Conservation (phyloP, 2,797 vertebrate genomes). For the Tangara arthus region DNA sequence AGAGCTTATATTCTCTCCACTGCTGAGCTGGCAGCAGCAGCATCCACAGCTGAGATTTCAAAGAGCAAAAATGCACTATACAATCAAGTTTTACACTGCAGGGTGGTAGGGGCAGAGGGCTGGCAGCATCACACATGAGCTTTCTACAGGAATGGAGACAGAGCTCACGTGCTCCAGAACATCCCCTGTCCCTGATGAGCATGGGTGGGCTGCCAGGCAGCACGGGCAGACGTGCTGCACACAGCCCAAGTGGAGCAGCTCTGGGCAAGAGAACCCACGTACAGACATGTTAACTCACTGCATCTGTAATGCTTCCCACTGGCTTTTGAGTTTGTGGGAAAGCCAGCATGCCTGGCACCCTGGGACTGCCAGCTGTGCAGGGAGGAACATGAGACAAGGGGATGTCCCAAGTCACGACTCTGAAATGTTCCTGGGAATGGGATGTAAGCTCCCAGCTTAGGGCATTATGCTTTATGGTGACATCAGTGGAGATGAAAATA, state of each 20-base stretch:
- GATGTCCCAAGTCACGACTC: background rate
- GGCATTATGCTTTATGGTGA: background rate
- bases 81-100: background rate
- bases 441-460: background rate
- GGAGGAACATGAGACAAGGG: background rate
- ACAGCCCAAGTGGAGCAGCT: background rate
- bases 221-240: background rate
- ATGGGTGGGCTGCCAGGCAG: background rate
- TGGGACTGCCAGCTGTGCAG: background rate
- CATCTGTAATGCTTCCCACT: background rate
- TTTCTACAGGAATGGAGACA: background rate
- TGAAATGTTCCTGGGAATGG: background rate
- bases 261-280: background rate
- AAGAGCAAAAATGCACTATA: background rate
- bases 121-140: background rate
- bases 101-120: background rate
- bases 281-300: background rate
- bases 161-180: background rate
- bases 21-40: background rate
- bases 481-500: background rate
- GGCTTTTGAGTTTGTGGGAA: background rate
- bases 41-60: background rate
- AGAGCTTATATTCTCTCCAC: background rate
- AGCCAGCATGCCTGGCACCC: background rate
- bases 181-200: background rate